Evolutionary conservation across 2,797 vertebrate genomes (phyloP).

Genomic region (Spondyliosoma cantharus): DNA sequence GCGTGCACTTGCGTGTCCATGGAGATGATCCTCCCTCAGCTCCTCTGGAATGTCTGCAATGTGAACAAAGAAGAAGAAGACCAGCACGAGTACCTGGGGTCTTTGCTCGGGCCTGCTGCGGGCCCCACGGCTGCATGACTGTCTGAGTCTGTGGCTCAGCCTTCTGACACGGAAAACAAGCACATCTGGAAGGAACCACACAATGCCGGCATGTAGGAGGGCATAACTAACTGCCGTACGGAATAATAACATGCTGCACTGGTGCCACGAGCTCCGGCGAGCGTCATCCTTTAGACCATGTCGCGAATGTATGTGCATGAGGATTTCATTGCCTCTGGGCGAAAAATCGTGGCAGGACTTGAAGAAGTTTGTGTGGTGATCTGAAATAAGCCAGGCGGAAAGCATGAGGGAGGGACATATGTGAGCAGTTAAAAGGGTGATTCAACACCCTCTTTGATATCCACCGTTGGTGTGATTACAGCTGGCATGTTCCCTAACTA

Average conservation of each 20-base stretch:
- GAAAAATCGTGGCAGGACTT: constrained; percentile 24
- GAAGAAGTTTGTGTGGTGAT: constrained; percentile 36
- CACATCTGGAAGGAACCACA: constrained; percentile 60
- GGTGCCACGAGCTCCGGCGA: constrained; percentile 50
- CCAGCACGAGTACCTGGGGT: constrained; percentile 71
- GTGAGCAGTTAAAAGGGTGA: constrained; percentile 71
- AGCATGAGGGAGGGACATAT: constrained; percentile 69
- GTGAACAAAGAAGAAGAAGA: constrained; percentile 66
- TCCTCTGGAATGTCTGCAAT: constrained; percentile 84
- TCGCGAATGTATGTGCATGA: constrained; percentile 28
- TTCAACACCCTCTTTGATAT: constrained; percentile 76
- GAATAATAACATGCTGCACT: constrained; percentile 31
- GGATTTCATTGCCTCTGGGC: constrained; percentile 53
- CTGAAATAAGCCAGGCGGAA: constrained; percentile 67
- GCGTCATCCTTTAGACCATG: constrained; percentile 58
- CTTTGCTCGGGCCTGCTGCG: constrained; percentile 58
- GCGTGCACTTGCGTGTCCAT: constrained; percentile 67
- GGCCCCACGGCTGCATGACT: constrained; percentile 56
- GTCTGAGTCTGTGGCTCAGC: constrained; percentile 43
- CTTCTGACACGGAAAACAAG: constrained; percentile 39
- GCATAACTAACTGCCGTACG: constrained; percentile 29
- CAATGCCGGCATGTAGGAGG: constrained; percentile 18
- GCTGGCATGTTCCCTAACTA: constrained; percentile 58
- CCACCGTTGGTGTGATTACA: constrained; percentile 75
- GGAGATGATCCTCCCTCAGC: constrained; percentile 79